Percentiles rank a stretch among this genome's conserved stretches.
These are phyloP conservation scores for Entomobrya multifasciata DNA, from an alignment of 2,888 invertebrate species.

Conservation along the genomic window DNA sequence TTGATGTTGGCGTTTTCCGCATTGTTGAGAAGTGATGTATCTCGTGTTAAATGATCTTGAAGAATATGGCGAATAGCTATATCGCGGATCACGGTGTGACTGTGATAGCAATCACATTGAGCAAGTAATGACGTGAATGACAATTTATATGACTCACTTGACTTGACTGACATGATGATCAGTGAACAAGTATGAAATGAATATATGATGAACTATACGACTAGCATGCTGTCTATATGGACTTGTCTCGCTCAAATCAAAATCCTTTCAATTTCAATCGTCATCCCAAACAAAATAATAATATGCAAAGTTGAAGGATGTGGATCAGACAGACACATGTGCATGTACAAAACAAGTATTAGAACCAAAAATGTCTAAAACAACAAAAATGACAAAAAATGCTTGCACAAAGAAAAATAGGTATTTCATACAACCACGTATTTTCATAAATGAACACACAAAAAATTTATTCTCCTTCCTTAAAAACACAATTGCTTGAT, in stretches of 20 bases:
- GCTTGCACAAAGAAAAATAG: conserved; percentile 39
- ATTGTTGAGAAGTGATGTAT: neutral
- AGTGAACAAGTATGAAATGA: neutral
- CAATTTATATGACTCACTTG: conserved; percentile 36
- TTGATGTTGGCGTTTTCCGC: conserved; percentile 36
- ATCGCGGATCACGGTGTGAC: no score
- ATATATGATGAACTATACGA: neutral
- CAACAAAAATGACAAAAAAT: conserved; percentile 12
- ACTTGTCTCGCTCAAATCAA: neutral
- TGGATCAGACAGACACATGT: neutral
- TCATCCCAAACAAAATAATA: neutral
- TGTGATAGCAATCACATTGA: neutral
- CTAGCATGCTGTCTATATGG: neutral
- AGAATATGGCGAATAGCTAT: no score
- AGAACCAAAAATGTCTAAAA: conserved; percentile 2
- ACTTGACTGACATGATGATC: conserved; percentile 47
- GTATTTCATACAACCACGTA: conserved; percentile 9
- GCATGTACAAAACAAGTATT: neutral
- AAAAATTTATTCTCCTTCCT: conserved; percentile 64
- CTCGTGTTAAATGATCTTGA: neutral
- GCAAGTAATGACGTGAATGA: conserved; percentile 11
- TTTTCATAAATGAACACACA: conserved; percentile 65
- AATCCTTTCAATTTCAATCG: conserved; percentile 3
- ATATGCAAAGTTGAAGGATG: conserved; percentile 56
- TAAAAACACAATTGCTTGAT: conserved; percentile 40